These are phyloP conservation scores for Scophthalmus maximus DNA, from an alignment of 2,113 vertebrate species.

Conservation along the genomic window DNA sequence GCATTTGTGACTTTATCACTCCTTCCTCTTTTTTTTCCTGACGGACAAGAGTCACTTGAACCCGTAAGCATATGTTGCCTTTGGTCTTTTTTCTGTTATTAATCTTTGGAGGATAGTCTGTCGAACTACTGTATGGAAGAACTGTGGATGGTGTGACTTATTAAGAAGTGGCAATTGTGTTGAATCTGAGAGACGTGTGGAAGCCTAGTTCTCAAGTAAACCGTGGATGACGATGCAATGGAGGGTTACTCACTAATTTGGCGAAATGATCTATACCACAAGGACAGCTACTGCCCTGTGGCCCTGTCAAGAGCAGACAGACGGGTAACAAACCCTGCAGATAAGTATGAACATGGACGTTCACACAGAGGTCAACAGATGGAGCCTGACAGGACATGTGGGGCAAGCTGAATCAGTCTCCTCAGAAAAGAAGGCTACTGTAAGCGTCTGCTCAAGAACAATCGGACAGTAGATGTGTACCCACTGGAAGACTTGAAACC, in stretches of 20 bases:
- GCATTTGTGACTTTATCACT: constrained; percentile 6
- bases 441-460: constrained; percentile 6
- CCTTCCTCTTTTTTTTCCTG: not conserved
- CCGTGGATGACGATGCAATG: no score
- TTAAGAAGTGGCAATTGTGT: constrained; percentile 13
- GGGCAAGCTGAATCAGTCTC: constrained; percentile 22
- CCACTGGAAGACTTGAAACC: constrained; percentile 3
- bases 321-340: constrained; percentile 29
- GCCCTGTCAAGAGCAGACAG: constrained; percentile 21
- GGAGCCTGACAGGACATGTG: constrained; percentile 34
- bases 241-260: not conserved
- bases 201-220: not conserved
- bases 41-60: constrained; percentile 9
- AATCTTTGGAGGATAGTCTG: constrained; percentile 9
- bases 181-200: constrained; percentile 23
- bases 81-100: constrained; percentile 23
- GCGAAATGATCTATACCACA: constrained; percentile 15
- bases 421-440: constrained; percentile 9
- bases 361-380: constrained; percentile 42
- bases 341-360: constrained; percentile 20
- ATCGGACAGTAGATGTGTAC: constrained; percentile 17
- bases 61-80: constrained; percentile 14
- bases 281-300: constrained; percentile 18
- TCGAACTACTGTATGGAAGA: not conserved
- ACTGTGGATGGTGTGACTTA: constrained; percentile 9